phyloP scores from a whole-genome alignment of 2,888 invertebrate species.

The Subacronicta megacephala region DNA sequence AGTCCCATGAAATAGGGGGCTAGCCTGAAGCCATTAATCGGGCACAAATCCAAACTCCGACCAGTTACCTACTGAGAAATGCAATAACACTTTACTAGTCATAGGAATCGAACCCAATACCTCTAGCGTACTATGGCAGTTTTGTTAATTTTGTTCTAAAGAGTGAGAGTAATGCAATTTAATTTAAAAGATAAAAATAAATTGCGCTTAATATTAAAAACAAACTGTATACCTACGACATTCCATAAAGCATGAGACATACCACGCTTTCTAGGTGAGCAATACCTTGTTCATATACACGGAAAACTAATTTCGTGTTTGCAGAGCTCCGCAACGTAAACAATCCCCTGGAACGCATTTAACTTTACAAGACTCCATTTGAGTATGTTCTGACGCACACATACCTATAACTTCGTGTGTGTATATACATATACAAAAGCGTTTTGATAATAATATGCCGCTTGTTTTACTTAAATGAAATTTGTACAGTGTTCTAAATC shows the following conservation, averaged over 20 bases:
- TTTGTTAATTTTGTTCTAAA: too few relatives aligned
- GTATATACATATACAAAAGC: constrained; percentile 42
- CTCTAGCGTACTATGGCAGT: too few relatives aligned
- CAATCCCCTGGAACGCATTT: constrained; percentile 58
- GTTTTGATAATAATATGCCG: constrained; percentile 47
- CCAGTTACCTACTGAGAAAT: too few relatives aligned
- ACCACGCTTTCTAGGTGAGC: constrained; percentile 59
- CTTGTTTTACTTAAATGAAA: constrained; percentile 31
- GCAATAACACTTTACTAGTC: too few relatives aligned
- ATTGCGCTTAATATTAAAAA: background rate
- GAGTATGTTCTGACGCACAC: constrained; percentile 50
- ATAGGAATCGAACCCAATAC: too few relatives aligned
- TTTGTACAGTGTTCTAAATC: constrained; percentile 13
- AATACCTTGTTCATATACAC: constrained; percentile 30
- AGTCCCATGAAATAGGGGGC: too few relatives aligned
- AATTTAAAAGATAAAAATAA: too few relatives aligned
- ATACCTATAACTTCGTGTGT: constrained; percentile 30
- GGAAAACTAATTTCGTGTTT: constrained; percentile 58
- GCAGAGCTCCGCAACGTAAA: constrained; percentile 49
- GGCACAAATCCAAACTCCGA: too few relatives aligned
- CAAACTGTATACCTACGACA: background rate
- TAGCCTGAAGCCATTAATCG: too few relatives aligned
- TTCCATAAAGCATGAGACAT: background rate
- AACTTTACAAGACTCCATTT: constrained; percentile 59
- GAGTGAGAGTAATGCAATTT: too few relatives aligned